Evolutionary conservation across 2,797 vertebrate species (phyloP), one percentile per base, ranked within the genome.

Genomic region (Coregonus ussuriensis): DNA sequence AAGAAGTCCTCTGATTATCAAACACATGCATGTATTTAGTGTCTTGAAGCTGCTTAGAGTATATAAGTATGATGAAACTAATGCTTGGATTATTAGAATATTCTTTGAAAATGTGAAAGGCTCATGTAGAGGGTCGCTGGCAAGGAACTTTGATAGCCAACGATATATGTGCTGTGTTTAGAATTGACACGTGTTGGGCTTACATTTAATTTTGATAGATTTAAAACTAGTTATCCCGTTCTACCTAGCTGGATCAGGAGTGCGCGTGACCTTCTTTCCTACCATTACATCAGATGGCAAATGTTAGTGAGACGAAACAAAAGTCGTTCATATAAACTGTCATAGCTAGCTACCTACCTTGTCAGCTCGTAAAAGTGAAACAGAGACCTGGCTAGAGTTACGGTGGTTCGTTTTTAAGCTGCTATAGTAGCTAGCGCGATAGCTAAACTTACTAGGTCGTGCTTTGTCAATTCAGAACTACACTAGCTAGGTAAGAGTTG

Each of bases 201-300:
- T 62, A 7, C 56, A 62, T n/a, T 7, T 2, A 25, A 21, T n/a
- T 62, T 21, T 25, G 56, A 62, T n/a, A 11, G n/a, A 21, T 62
- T 62, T 9, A 7, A 71, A 70, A 71, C 75, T 63, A 56, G 16
- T 69, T 75, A 33, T 9, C 33, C 52, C 62, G 72, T 75, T 47
- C 35, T 21, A 68, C 4, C 65, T 14, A 69, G 54, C 75, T 15
- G 54, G 65, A 66, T 21, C 52, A 74, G 35, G 72, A 67, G 37
- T 59, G 67, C 47, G 41, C 71, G 70, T 83, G 56, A 76, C 77
- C 77, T 79, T 73, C 54, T 68, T 35, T 68, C 21, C 66, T 21
- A 31, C n/a, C 37, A 41, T 41, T 37, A 37, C 35, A 37, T 37
- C 1, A 37, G n/a, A 6, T 62, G n/a, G n/a, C n/a, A 62, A 62